These are phyloP conservation scores for Poeciliopsis paucimaculata DNA, from an alignment of 2,797 vertebrate species.

Conservation along the genomic window DNA sequence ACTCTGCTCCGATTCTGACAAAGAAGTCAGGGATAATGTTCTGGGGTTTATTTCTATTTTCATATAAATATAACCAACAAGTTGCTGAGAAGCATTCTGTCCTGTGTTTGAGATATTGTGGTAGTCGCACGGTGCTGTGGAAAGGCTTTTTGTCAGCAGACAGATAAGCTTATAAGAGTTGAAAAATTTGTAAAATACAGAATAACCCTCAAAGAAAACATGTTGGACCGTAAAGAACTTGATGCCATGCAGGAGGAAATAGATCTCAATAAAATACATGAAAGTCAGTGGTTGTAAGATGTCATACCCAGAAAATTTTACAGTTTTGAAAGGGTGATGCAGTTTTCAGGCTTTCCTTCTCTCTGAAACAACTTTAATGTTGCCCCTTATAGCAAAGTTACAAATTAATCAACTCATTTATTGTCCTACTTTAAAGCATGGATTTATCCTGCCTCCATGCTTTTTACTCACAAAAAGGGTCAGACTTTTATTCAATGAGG, in stretches of 20 bases:
- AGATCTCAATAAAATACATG: neutral
- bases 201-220: neutral
- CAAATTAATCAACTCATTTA: constrained; percentile 43
- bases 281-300: neutral
- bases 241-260: neutral
- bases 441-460: constrained; percentile 21
- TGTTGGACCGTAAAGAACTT: neutral
- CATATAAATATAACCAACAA: too few relatives aligned
- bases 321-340: neutral
- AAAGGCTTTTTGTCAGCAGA: neutral
- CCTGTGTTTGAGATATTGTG: too few relatives aligned
- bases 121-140: neutral
- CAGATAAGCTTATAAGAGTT: neutral
- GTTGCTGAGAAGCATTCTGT: too few relatives aligned
- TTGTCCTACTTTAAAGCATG: constrained; percentile 36
- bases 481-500: constrained; percentile 30
- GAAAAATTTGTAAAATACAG: neutral
- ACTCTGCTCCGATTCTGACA: too few relatives aligned
- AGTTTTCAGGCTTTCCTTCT: constrained; percentile 21
- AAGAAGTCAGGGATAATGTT: too few relatives aligned
- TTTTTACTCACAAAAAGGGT: constrained; percentile 38
- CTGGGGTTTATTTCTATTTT: too few relatives aligned
- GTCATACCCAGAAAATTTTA: neutral
- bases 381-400: constrained; percentile 22
- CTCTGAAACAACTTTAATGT: constrained; percentile 38